Evolutionary conservation across 2,113 vertebrate species (phyloP).

Genomic region (Onychorhynchus coronatus): DNA sequence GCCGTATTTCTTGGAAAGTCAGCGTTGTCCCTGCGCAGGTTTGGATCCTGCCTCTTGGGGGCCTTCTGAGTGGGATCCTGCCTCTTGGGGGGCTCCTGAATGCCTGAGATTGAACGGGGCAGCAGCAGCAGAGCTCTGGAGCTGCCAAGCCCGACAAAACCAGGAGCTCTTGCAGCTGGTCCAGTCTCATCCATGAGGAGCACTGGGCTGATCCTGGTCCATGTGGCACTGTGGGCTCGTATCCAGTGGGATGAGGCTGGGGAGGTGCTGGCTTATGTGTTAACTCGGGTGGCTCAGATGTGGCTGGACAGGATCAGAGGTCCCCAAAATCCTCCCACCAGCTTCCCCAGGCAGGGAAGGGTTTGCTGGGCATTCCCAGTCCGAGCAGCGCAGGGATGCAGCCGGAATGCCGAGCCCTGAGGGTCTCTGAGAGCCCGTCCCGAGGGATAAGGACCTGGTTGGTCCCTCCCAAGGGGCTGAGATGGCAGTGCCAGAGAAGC

Average conservation of each 20-base stretch:
- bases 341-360: not conserved
- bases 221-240: not conserved
- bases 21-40: not conserved
- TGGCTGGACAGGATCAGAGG: not conserved
- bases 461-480: not conserved
- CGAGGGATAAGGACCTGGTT: rapidly evolving
- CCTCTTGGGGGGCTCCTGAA: not conserved
- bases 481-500: not conserved
- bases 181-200: rapidly evolving
- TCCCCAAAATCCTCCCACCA: not conserved
- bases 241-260: rapidly evolving
- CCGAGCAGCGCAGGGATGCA: rapidly evolving
- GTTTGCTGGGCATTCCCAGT: not conserved
- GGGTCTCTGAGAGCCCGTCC: not conserved
- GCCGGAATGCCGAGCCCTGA: rapidly evolving
- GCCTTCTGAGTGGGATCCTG: not conserved
- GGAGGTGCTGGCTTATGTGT: not conserved
- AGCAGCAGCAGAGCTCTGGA: not conserved
- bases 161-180: not conserved
- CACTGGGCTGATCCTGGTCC: not conserved
- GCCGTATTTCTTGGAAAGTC: not conserved
- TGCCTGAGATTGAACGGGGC: rapidly evolving
- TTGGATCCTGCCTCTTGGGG: not conserved
- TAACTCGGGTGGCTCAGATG: rapidly evolving
- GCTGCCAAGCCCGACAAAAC: not conserved